Evolutionary conservation across 1,140 invertebrate genomes (phyloP).

Genomic region (Drosophila arawakana): DNA sequence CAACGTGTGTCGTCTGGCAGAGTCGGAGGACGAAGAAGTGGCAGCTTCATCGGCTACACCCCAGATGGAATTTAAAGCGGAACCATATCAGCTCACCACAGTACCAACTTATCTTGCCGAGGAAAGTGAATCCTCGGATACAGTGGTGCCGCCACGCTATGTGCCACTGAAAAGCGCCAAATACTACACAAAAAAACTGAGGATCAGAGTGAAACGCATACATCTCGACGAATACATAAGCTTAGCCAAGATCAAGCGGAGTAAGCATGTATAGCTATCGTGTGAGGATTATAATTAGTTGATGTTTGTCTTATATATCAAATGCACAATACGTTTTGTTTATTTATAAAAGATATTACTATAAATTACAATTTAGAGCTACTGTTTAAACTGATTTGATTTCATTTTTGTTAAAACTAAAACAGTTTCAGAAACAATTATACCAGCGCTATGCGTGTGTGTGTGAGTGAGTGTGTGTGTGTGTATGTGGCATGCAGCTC

Average conservation of each 20-base stretch:
- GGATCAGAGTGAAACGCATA: slow-evolving; percentile 41
- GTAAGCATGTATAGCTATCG: not conserved
- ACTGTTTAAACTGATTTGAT: slow-evolving; percentile 64
- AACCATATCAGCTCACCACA: not conserved
- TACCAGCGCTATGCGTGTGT: slow-evolving; percentile 4
- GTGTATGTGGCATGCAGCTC: not conserved
- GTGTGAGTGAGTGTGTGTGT: not conserved
- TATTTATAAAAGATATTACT: slow-evolving; percentile 81
- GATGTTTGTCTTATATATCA: slow-evolving; percentile 52
- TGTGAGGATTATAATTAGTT: not conserved
- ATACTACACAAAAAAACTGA: slow-evolving; percentile 31
- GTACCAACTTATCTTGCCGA: too few species aligned
- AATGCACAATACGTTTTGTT: slow-evolving; percentile 72
- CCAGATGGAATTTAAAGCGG: not conserved
- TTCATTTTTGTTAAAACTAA: slow-evolving; percentile 50
- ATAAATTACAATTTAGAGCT: slow-evolving; percentile 80
- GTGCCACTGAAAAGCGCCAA: slow-evolving; percentile 41
- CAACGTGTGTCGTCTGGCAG: slow-evolving; percentile 10
- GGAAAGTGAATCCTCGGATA: not conserved
- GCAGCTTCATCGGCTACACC: not conserved
- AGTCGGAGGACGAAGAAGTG: not conserved
- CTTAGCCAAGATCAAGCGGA: not conserved
- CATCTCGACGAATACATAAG: slow-evolving; percentile 18
- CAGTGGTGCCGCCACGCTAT: not conserved
- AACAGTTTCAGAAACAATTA: slow-evolving; percentile 53